Percentiles rank a stretch among this genome's conserved stretches.
These are phyloP conservation scores for Caenorhabditis inopinata DNA, from an alignment of 1,140 invertebrate genomes.

Conservation along the genomic window DNA sequence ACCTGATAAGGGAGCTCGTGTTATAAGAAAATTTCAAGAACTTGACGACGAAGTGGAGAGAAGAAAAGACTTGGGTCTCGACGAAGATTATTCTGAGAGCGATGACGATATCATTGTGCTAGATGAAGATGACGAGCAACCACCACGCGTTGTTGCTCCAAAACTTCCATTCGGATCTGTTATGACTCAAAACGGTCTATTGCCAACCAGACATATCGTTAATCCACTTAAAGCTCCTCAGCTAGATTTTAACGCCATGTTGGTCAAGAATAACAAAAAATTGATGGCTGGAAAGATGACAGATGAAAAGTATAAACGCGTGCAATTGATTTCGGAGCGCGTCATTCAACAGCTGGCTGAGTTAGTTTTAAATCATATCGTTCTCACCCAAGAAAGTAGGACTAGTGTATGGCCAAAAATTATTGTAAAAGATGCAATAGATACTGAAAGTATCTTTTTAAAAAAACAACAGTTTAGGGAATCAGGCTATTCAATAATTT, in stretches of 20 bases:
- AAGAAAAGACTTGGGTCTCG: background rate
- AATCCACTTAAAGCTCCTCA: background rate
- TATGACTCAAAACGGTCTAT: background rate
- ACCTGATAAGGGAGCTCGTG: background rate
- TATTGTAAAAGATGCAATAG: no score
- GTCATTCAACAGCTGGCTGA: conserved; percentile 47
- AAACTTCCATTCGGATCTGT: background rate
- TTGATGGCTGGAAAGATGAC: conserved; percentile 57
- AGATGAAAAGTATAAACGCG: conserved; percentile 47
- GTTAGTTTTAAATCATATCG: conserved; percentile 39
- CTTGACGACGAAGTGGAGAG: conserved; percentile 3
- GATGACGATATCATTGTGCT: background rate
- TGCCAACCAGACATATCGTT: background rate
- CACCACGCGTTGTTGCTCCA: background rate
- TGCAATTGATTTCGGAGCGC: conserved; percentile 46
- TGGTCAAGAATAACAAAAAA: conserved; percentile 32
- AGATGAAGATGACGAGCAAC: background rate
- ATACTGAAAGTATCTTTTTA: no score
- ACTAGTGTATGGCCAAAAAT: no score
- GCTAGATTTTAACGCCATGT: background rate
- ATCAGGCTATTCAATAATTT: no score
- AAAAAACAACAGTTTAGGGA: no score
- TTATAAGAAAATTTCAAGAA: background rate
- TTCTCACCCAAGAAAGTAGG: no score
- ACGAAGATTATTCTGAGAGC: no score